Base-by-base conservation (phyloP, 2,797 vertebrate genomes). In the Hozukius guyotensis region DNA sequence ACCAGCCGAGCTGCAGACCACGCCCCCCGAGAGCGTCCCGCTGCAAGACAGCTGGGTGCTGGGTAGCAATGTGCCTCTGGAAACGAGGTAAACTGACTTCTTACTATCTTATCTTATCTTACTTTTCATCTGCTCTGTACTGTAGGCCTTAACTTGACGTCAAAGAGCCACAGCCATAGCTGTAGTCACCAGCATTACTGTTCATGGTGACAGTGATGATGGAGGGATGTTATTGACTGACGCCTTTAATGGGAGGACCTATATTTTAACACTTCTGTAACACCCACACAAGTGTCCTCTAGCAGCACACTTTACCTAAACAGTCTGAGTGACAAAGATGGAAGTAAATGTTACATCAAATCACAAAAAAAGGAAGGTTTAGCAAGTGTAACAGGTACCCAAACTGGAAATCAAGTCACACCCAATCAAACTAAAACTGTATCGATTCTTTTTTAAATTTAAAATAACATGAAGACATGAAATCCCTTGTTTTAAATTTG, bases 21-120 rank as follows among this genome's bases (percentile, higher is more conserved):
- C 97, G 92, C 92, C 92, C 81, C 97, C 97, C 46, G 97, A 98
- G 95, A 98, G 97, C 94, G 97, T 98, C 97, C 97, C 97, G 97
- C 97, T 98, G 97, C 97, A 98, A 96, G 97, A 98, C 97, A 98
- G 97, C 97, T 98, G 97, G 97, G 97, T 98, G 96, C 97, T 98
- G 96, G 97, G 97, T 96, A 98, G 97, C 97, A 98, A 98, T 98
- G 97, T 97, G 75, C 97, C 97, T 95, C 97, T 98, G 97, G 97
- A 98, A 94, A 98, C 97, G 95, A 98, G 97, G 97, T 98, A 96
- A 96, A 42, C 1, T n/a, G 3, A 13, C 22, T 25, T 53, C 32
- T 42, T 8, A 8, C 32, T 7, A 29, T 13, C 68, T 24, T 3
- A 25, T 11, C 66, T 29, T 11, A 1, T 52, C 12, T 69, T 2